These are phyloP conservation scores for Hydra vulgaris DNA, from an alignment of 30 jellyfish, hydroid and myxozoan species.

Conservation along the genomic window DNA sequence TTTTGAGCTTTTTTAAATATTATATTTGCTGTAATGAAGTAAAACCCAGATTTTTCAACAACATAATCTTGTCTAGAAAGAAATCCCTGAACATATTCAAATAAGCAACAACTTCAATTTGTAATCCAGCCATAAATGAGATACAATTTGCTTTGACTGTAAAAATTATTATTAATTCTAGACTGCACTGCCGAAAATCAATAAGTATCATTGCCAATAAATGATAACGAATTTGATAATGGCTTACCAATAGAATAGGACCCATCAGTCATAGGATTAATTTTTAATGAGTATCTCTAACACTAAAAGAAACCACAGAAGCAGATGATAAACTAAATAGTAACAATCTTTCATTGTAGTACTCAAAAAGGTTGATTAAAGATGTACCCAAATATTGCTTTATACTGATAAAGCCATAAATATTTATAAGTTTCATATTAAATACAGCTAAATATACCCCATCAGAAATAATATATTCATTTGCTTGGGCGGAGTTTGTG, in stretches of 20 bases:
- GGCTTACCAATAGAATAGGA: conserved; percentile 29
- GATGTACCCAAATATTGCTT: conserved; percentile 46
- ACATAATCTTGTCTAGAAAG: conserved; percentile 31
- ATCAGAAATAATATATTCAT: conserved; percentile 19
- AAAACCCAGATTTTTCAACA: conserved; percentile 55
- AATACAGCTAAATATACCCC: conserved; percentile 63
- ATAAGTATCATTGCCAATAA: conserved; percentile 31
- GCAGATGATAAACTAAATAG: conserved; percentile 44
- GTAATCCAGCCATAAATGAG: conserved; percentile 57
- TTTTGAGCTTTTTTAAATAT: conserved; percentile 20
- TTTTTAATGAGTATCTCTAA: conserved; percentile 42
- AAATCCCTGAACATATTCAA: conserved; percentile 50
- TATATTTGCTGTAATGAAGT: conserved; percentile 53
- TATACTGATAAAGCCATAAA: conserved; percentile 46
- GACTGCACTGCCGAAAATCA: conserved; percentile 73
- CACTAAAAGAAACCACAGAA: conserved; percentile 50
- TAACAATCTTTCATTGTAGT: background rate
- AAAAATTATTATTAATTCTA: conserved; percentile 3
- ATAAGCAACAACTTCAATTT: conserved; percentile 65
- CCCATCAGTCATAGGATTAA: conserved; percentile 46
- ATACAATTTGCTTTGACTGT: conserved; percentile 5
- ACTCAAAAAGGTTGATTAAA: conserved; percentile 39
- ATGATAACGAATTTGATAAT: conserved; percentile 45
- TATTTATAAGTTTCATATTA: conserved; percentile 31
- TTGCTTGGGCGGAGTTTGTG: background rate